Evolutionary conservation across 2,888 invertebrate genomes (phyloP), one percentile per base, ranked within the genome.

Genomic region (Latrodectus elegans): DNA sequence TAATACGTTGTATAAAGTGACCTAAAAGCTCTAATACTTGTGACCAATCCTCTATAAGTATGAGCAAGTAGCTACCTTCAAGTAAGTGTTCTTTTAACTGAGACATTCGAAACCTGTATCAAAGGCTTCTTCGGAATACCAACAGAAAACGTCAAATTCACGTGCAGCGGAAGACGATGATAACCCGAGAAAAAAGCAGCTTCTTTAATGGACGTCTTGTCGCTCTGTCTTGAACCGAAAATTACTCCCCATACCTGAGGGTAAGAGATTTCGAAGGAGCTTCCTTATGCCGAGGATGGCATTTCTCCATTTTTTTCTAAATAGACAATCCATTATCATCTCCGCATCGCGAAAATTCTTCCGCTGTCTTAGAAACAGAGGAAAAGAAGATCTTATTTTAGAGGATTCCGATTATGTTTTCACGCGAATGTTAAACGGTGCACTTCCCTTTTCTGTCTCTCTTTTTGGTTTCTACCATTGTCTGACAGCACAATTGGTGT

Each of bases 341-440:
- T 10, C 12, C 60, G 60, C 60, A 60, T 60, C 60, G 12, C 60
- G 8, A 60, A 60, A n/a, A 60, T 60, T n/a, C 60, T 60, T 11
- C 15, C 49, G 71, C 49, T 49, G 14, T 10, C 51, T 4, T 52
- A n/a, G 51, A 26, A 71, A 12, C 71, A 26, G 15, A 22, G 22
- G 17, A 71, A 49, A 38, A 71, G 17, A 14, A 10, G 52, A 53
- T 17, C 70, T 82, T 15, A 68, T 53, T 75, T 82, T 68, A 82
- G 73, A 53, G 26, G 11, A 53, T 26, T 70, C 22, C 75, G 67
- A 82, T 82, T 82, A 82, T 70, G 82, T 51, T 75, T 75, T 82
- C 75, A 82, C 82, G 74, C 81, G 65, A 73, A 38, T 53, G 73
- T 74, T 81, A 74, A 73, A 74, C 67, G 67, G 60, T 12, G 60